Evolutionary conservation across 2,888 invertebrate genomes (phyloP).

Genomic region (Harpagoxenus sublaevis): DNA sequence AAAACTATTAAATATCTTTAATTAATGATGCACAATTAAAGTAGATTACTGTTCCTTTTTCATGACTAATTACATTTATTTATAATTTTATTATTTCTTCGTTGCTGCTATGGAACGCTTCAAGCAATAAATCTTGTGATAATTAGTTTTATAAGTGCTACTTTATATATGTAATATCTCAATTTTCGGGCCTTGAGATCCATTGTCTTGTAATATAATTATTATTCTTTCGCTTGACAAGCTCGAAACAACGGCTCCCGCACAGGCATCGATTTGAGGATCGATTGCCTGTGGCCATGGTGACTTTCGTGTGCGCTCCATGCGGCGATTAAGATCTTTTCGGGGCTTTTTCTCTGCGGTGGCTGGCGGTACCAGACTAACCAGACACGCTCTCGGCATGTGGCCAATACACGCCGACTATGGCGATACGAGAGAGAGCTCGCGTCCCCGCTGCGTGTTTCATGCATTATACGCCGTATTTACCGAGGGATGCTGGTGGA

Average conservation of each 20-base stretch:
- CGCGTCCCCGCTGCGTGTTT: slow-evolving; percentile 66
- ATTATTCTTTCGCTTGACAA: slow-evolving; percentile 6
- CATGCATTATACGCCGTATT: slow-evolving; percentile 74
- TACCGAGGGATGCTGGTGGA: slow-evolving; percentile 83
- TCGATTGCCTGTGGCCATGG: slow-evolving; percentile 35
- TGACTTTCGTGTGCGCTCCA: slow-evolving; percentile 45
- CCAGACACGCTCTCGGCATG: slow-evolving; percentile 71
- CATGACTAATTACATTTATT: background rate
- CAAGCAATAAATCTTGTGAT: background rate
- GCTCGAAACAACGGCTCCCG: slow-evolving; percentile 7
- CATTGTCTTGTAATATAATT: background rate
- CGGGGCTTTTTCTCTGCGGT: slow-evolving; percentile 44
- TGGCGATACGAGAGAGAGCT: slow-evolving; percentile 55
- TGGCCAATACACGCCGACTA: slow-evolving; percentile 63
- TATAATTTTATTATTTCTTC: background rate
- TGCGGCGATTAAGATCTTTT: slow-evolving; percentile 69
- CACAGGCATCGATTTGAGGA: slow-evolving; percentile 8
- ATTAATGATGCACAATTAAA: background rate
- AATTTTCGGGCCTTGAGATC: background rate
- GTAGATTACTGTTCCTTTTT: background rate
- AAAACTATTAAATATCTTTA: background rate
- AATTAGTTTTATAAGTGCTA: background rate
- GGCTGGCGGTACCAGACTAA: background rate
- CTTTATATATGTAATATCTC: background rate
- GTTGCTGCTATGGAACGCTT: background rate